Base-by-base conservation (phyloP, 2,113 vertebrate species). In the Hypanus sabinus region DNA sequence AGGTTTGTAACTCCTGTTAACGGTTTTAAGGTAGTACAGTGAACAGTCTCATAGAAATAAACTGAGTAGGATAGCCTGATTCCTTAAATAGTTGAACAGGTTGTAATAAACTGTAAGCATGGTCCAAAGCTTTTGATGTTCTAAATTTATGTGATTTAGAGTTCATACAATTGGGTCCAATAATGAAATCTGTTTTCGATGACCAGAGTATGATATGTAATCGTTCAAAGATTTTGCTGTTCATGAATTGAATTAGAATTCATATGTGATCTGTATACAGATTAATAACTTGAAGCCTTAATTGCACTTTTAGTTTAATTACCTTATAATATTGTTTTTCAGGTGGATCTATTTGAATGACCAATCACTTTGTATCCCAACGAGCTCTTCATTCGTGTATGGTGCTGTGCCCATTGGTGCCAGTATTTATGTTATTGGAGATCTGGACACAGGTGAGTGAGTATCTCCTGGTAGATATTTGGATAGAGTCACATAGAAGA, bases 281-380 rank as follows among this genome's bases (percentile, higher is more conserved):
- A 73, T 73, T 24, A 73, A 0, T 5, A 73, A 24, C 85, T 65
- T 90, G 5, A 30, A 65, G 18, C 2, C n/a, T 14, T 65, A 14
- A 90, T 90, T n/a, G 33, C n/a, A 8, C 30, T 1, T n/a, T 62
- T 88, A 33, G 5, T 88, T 11, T n/a, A 3, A 33, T 18, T 65
- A 62, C n/a, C n/a, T 16, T 60, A 65, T 88, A n/a, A 92, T 73
- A 38, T 46, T 77, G 22, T 94, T 94, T 96, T 96, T 33, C 96
- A 99, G 99, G 95, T 99, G 99, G 99, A 98, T 99, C 96, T 97
- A 98, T 94, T 96, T 99, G 65, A 98, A 98, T 60, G 99, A 99
- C 96, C 99, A 99, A 96, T 98, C 95, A 90, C 95, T 99, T 0
- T 99, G 99, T 95, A 98, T 98, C 95, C 98, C 98, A 24, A 98